These are phyloP conservation scores for Cirrhinus molitorella DNA, from an alignment of 2,797 vertebrate species.

Conservation along the genomic window DNA sequence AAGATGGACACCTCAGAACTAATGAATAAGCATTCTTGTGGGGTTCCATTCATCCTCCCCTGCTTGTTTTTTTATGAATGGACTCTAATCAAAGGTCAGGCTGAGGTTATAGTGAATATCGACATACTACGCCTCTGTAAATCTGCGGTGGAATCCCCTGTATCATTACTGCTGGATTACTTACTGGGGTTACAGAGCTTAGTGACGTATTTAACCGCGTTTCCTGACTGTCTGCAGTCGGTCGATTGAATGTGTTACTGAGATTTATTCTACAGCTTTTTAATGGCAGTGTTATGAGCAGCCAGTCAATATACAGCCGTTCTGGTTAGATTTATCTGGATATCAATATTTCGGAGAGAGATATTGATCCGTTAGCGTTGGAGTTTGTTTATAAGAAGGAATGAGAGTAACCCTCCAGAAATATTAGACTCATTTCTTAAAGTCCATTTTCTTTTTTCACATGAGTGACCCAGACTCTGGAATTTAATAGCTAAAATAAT, in stretches of 20 bases:
- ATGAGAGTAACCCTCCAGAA: constrained; percentile 39
- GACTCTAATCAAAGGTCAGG: constrained; percentile 44
- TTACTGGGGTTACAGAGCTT: constrained; percentile 1
- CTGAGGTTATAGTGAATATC: constrained; percentile 46
- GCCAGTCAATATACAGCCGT: constrained; percentile 60
- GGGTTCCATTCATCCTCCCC: constrained; percentile 19
- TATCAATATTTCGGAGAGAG: constrained; percentile 64
- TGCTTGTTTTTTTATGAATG: constrained; percentile 52
- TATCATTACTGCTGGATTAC: constrained; percentile 34
- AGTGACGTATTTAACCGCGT: constrained; percentile 58
- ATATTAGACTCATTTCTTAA: constrained; percentile 32
- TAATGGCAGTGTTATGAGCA: constrained; percentile 48
- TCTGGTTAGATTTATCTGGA: constrained; percentile 68
- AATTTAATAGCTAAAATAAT: constrained; percentile 28
- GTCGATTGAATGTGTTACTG: constrained; percentile 56
- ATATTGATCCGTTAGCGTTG: constrained; percentile 61
- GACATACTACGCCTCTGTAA: constrained; percentile 26
- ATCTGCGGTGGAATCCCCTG: constrained; percentile 56
- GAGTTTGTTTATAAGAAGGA: constrained; percentile 31
- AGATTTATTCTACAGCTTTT: constrained; percentile 60
- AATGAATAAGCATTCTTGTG: neutral
- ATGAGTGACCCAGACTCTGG: neutral
- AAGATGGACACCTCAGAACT: neutral
- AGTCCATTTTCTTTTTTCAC: neutral
- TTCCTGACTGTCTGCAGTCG: constrained; percentile 45